Evolutionary conservation across 2,888 invertebrate species (phyloP), one percentile per base, ranked within the genome.

Genomic region (Drosophila helvetica): DNA sequence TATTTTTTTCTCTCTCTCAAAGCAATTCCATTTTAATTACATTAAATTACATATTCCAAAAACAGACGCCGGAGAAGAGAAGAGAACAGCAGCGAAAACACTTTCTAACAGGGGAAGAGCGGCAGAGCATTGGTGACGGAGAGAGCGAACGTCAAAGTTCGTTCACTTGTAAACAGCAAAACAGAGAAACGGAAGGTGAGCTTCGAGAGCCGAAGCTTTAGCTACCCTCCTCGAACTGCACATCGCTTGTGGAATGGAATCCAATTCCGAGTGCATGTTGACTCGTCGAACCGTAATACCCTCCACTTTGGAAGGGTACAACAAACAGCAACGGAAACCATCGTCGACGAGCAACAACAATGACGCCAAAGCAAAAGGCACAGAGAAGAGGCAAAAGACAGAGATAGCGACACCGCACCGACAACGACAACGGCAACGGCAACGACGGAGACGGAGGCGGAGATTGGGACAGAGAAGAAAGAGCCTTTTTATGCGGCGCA

Each of bases 111-210:
- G 60, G 17, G 46, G 46, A 60, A 7, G 30, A 9, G 17, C 33
- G 33, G 19, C 27, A 19, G 50, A 17, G 59, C 30, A 18, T 18
- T 10, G 62, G 10, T 18, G 42, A 54, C n/a, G 6, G 45, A 50
- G 43, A 56, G 50, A 63, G 77, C 58, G 48, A 45, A 68, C 82
- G 82, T 82, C 85, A 83, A 83, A 83, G 83, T 82, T 83, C 83
- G 85, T 83, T 83, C 85, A 85, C 85, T 80, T 83, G 83, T 83
- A 80, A 85, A 80, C 80, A 83, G 71, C 77, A 82, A 83, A 62
- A 59, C 77, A 84, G 74, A 78, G 76, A 65, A 73, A 78, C 0
- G n/a, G 7, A n/a, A 38, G 38, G 38, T 38, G 1, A 38, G 38
- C 38, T 15, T n/a, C n/a, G n/a, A n/a, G 7, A 6, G 38, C n/a